A percentile compares a stretch with the other conserved stretches of the same genome.
phyloP scores from a whole-genome alignment of 2,888 invertebrate genomes.

The Lepidochitona cinerea region DNA sequence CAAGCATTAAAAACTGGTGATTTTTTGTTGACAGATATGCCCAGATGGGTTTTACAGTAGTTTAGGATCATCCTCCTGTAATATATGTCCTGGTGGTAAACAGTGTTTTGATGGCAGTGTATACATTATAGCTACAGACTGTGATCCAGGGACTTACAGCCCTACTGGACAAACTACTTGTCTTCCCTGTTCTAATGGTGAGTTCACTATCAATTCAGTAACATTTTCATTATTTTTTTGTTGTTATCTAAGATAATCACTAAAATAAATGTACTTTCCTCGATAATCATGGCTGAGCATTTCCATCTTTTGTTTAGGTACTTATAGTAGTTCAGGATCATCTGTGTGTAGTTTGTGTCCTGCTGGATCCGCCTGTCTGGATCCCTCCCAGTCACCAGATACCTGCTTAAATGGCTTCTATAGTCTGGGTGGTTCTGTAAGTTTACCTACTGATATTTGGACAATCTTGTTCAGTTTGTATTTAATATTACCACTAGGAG shows the following conservation, averaged over 20 bases:
- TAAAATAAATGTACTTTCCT: too few relatives aligned
- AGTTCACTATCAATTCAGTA: neutral
- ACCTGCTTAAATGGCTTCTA: constrained; percentile 52
- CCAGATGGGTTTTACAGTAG: constrained; percentile 56
- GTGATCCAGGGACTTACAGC: constrained; percentile 53
- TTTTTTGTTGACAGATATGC: too few relatives aligned
- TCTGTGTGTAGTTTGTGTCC: constrained; percentile 57
- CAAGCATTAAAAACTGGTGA: too few relatives aligned
- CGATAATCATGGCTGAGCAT: too few relatives aligned
- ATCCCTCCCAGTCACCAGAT: constrained; percentile 37
- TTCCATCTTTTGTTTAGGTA: constrained; percentile 40
- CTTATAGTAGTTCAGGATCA: constrained; percentile 51
- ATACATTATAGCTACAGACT: constrained; percentile 43
- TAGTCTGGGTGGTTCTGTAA: constrained; percentile 47
- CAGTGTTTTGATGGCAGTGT: constrained; percentile 52
- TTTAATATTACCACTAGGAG: too few relatives aligned
- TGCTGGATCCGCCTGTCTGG: constrained; percentile 50
- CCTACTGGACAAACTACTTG: constrained; percentile 43
- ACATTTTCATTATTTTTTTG: neutral
- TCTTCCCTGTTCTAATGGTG: constrained; percentile 46
- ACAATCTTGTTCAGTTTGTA: too few relatives aligned
- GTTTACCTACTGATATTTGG: too few relatives aligned
- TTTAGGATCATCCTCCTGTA: constrained; percentile 46
- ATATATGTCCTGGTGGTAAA: constrained; percentile 57
- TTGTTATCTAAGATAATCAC: neutral